Evolutionary conservation across 2,797 vertebrate genomes (phyloP), one percentile per base, ranked within the genome.

Genomic region (Emydoidea blandingii): DNA sequence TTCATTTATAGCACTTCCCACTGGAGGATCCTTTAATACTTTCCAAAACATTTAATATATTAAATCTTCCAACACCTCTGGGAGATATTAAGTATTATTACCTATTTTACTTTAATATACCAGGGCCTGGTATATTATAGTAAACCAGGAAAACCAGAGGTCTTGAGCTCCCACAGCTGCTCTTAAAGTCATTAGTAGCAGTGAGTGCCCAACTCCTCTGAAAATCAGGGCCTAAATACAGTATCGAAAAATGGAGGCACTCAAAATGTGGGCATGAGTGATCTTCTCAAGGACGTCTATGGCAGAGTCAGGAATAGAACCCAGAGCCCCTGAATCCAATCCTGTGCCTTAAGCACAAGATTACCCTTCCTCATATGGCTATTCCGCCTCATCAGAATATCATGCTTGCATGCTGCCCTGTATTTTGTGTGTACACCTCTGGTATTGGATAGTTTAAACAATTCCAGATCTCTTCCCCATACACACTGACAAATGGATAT

Each of bases 301-400:
- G 44, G 25, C 27, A 78, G 74, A 78, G 7, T 78, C 44, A 16
- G 25, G 23, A 78, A 9, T 31, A 78, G 15, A 78, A 49, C 6
- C 74, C 12, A 47, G 27, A 47, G 29, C 31, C 57, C n/a, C 62
- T 5, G 25, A 27, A 23, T 2, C 5, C 16, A 91, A 12, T 19
- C 81, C 81, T 0, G 3, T 84, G 54, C 65, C 0, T 0, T 25
- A n/a, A n/a, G n/a, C n/a, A n/a, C n/a, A 16, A 84, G 57, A 52
- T 9, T 6, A 14, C 62, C 4, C 0, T 47, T 83, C 21, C 27
- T 34, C 52, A 18, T 34, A 50, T 65, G 25, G 18, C 31, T 27
- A 78, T 3, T 0, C 0, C 0, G 78, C 74, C 82, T 86, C 44
- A 7, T 0, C 1, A 8, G 4, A 1, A 53, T 57, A 18, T 0